Conservation (phyloP, 2,888 invertebrate species). For the Trissonchulus sp. region DNA sequence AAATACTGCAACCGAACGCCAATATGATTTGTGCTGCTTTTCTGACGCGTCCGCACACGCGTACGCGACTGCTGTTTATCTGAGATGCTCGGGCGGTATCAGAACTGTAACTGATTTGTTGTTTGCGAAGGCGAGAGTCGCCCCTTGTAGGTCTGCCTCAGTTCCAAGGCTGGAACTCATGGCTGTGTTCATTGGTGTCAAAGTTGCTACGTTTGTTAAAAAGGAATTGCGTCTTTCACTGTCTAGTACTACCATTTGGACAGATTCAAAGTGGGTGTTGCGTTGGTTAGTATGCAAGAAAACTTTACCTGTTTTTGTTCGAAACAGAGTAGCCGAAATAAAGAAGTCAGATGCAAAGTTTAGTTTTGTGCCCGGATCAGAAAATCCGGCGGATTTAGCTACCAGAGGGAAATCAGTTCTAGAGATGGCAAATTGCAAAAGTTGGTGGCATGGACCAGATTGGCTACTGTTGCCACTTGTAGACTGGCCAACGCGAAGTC, state of each 20-base stretch:
- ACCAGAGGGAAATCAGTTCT: background rate
- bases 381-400: slow-evolving; percentile 12
- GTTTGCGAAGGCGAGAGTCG: background rate
- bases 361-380: background rate
- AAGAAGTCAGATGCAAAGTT: background rate
- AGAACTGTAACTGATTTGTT: background rate
- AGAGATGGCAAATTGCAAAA: background rate
- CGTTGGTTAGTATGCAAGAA: background rate
- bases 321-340: background rate
- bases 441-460: background rate
- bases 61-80: background rate
- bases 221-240: background rate
- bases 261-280: background rate
- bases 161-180: background rate
- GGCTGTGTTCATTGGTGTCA: background rate
- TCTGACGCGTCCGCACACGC: background rate
- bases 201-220: background rate
- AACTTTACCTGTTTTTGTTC: background rate
- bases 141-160: background rate
- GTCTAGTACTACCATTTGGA: background rate
- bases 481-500: background rate
- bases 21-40: background rate
- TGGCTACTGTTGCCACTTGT: background rate
- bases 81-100: background rate
- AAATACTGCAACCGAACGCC: too few relatives aligned